phyloP scores from a whole-genome alignment of 2,797 vertebrate species.

The Tauraco hartlaubi region DNA sequence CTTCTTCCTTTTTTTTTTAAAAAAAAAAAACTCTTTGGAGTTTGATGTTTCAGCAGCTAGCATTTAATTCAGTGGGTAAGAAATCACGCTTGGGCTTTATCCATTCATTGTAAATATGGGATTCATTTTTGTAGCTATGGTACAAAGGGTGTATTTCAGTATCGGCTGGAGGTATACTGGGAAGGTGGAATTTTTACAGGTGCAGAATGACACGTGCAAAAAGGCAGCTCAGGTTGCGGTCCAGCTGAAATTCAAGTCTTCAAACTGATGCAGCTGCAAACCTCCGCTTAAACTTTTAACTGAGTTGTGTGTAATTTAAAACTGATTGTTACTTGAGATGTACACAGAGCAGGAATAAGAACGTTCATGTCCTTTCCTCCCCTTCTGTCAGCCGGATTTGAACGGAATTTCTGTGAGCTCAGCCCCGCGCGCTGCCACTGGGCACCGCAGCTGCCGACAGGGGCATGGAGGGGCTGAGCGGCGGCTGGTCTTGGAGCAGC shows the following conservation, averaged over 20 bases:
- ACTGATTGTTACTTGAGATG: slow-evolving; percentile 51
- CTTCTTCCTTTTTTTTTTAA: too few species aligned
- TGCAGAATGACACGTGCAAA: not conserved
- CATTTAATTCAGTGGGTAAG: not conserved
- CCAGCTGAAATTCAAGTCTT: not conserved
- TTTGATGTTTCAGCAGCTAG: not conserved
- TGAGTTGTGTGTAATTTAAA: slow-evolving; percentile 56
- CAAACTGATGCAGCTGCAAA: slow-evolving; percentile 29
- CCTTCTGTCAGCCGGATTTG: not conserved
- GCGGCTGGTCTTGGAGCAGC: not conserved
- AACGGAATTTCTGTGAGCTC: not conserved
- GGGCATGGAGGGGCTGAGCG: not conserved
- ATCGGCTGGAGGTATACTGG: not conserved
- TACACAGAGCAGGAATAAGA: not conserved
- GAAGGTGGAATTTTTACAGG: not conserved
- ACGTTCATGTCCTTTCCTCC: not conserved
- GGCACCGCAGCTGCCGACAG: accelerated
- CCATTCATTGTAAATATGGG: not conserved
- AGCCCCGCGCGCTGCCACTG: not conserved
- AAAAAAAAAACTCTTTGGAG: not conserved
- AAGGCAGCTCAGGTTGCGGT: not conserved
- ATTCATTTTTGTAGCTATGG: not conserved
- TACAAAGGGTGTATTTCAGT: not conserved
- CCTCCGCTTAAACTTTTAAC: slow-evolving; percentile 38
- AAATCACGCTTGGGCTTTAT: not conserved